Evolutionary conservation across 1,140 invertebrate species (phyloP).

Genomic region (Brachionus rubens): DNA sequence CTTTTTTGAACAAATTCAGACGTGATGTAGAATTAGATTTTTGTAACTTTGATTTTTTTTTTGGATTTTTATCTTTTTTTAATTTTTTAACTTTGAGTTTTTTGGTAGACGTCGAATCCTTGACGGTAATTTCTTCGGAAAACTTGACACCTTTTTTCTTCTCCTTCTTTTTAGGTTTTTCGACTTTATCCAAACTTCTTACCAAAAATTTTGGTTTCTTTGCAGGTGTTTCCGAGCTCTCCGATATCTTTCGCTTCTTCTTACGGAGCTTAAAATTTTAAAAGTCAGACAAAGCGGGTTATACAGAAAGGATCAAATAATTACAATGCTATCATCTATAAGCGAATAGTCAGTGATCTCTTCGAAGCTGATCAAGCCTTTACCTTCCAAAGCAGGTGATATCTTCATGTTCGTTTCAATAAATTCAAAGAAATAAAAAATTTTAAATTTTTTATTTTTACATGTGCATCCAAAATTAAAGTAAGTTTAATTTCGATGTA

Average conservation of each 20-base stretch:
- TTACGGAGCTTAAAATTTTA: not conserved
- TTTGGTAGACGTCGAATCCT: not conserved
- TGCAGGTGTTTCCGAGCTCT: not conserved
- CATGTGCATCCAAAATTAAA: too few species aligned
- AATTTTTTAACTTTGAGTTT: not conserved
- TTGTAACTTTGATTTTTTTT: constrained; percentile 16
- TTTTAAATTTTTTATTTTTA: not conserved
- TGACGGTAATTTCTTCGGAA: not conserved
- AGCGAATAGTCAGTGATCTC: constrained; percentile 33
- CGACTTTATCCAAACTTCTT: not conserved
- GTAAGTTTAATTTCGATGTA: not conserved
- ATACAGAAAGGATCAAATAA: too few species aligned
- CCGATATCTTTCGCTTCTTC: constrained; percentile 10
- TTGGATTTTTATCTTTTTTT: constrained; percentile 3
- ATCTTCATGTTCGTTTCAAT: constrained; percentile 12
- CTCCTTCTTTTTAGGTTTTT: not conserved
- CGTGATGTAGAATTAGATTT: constrained; percentile 25
- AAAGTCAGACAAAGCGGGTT: too few species aligned
- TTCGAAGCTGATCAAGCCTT: constrained; percentile 36
- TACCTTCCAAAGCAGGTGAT: constrained; percentile 15
- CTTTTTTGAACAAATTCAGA: not conserved
- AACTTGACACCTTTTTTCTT: not conserved
- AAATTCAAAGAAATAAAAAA: not conserved
- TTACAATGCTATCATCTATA: constrained; percentile 26
- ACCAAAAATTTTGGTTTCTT: constrained; percentile 15